Evolutionary conservation across 2,888 invertebrate species (phyloP).

Genomic region (Laspeyria flexula): DNA sequence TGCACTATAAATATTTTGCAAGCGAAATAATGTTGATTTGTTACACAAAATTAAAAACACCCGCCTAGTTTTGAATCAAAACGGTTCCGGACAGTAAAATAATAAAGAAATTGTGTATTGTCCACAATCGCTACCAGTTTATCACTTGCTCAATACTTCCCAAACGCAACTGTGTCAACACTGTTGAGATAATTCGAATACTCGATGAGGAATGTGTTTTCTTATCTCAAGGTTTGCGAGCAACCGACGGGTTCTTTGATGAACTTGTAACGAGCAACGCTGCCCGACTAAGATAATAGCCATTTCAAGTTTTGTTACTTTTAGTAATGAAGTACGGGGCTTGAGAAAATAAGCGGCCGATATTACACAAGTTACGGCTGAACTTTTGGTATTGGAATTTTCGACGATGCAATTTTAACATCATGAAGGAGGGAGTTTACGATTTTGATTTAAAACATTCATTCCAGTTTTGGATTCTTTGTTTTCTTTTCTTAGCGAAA

Average conservation of each 20-base stretch:
- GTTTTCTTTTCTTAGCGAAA: not conserved
- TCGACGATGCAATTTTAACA: constrained; percentile 8
- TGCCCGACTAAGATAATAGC: constrained; percentile 47
- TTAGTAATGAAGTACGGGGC: constrained; percentile 37
- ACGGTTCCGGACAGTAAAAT: too few relatives aligned
- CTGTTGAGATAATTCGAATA: constrained; percentile 77
- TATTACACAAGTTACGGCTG: constrained; percentile 12
- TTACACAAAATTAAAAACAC: too few relatives aligned
- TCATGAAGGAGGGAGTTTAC: not conserved
- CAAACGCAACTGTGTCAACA: constrained; percentile 80
- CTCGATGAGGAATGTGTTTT: constrained; percentile 78
- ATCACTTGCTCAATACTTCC: constrained; percentile 33
- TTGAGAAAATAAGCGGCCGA: constrained; percentile 35
- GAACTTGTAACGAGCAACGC: constrained; percentile 59
- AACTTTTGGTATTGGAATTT: constrained; percentile 11
- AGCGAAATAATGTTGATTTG: too few relatives aligned
- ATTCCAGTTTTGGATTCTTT: not conserved
- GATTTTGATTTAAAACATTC: not conserved
- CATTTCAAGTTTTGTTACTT: constrained; percentile 49
- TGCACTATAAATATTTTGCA: too few relatives aligned
- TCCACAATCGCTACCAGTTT: constrained; percentile 29
- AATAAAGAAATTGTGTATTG: not conserved
- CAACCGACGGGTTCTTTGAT: constrained; percentile 69
- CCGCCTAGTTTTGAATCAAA: too few relatives aligned
- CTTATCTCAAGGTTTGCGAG: constrained; percentile 75